These are phyloP conservation scores for Hycleus cichorii DNA, from an alignment of 1,140 invertebrate genomes.

Conservation along the genomic window DNA sequence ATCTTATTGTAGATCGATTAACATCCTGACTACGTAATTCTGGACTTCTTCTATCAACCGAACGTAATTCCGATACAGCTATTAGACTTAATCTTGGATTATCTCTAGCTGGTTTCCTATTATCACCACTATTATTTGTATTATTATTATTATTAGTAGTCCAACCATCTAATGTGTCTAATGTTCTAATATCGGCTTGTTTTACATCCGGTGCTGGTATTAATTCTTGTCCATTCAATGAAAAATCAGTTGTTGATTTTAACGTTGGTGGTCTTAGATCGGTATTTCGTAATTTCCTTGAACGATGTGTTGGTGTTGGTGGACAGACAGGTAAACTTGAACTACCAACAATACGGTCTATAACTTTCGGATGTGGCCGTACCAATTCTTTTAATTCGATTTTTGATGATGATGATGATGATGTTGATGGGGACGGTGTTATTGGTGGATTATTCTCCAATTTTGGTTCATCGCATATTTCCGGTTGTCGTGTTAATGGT, in stretches of 20 bases:
- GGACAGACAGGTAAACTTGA: constrained; percentile 52
- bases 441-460: constrained; percentile 12
- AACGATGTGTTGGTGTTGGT: constrained; percentile 76
- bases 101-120: constrained; percentile 15
- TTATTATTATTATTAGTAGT: neutral
- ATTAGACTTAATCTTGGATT: constrained; percentile 27
- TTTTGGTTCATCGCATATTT: constrained; percentile 1
- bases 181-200: constrained; percentile 36
- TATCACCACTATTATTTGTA: neutral
- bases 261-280: constrained; percentile 42
- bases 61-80: constrained; percentile 23
- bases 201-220: constrained; percentile 34
- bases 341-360: constrained; percentile 47
- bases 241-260: constrained; percentile 36
- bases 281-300: constrained; percentile 51
- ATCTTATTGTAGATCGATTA: constrained; percentile 20
- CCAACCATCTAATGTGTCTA: constrained; percentile 26
- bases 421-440: constrained; percentile 19
- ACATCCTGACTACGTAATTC: constrained; percentile 28
- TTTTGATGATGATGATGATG: constrained; percentile 17
- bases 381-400: constrained; percentile 16
- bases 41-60: constrained; percentile 28
- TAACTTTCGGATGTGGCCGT: constrained; percentile 49
- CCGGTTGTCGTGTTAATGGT: constrained; percentile 48
- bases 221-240: constrained; percentile 40